Evolutionary conservation across 2,113 vertebrate species (phyloP).

Genomic region (Orientallactaga bullata): DNA sequence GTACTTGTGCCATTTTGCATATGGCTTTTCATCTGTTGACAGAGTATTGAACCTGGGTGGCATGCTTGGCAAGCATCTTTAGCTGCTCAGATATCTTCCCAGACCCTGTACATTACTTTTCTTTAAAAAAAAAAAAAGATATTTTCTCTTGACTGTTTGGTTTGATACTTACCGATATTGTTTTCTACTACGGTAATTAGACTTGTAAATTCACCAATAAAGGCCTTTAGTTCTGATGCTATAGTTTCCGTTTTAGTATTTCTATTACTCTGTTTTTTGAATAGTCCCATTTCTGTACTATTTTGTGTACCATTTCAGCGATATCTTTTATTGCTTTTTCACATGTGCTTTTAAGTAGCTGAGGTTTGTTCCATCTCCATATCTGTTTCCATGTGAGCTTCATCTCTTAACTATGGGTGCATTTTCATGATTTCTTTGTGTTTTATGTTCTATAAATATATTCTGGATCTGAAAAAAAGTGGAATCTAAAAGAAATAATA

Average conservation of each 20-base stretch:
- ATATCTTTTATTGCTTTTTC: neutral
- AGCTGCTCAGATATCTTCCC: too few species aligned
- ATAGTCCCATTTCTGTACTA: neutral
- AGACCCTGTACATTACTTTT: too few species aligned
- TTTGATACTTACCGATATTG: neutral
- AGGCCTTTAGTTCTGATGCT: neutral
- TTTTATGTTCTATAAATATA: neutral
- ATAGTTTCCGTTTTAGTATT: neutral
- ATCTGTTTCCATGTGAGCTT: constrained; percentile 8
- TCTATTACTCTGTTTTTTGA: constrained; percentile 8
- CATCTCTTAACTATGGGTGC: neutral
- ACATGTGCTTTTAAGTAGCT: neutral
- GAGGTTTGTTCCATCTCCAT: neutral
- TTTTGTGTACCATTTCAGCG: neutral
- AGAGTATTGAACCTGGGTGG: too few species aligned
- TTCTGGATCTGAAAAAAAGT: neutral
- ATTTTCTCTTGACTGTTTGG: constrained; percentile 3
- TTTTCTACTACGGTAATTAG: neutral
- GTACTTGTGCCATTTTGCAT: too few species aligned
- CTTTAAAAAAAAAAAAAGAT: neutral
- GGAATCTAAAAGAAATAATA: neutral
- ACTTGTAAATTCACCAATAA: neutral
- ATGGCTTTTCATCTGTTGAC: too few species aligned
- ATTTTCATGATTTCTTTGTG: neutral
- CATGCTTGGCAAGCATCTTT: too few species aligned